These are phyloP conservation scores for Blera fallax DNA, from an alignment of 2,888 invertebrate species.

Conservation along the genomic window DNA sequence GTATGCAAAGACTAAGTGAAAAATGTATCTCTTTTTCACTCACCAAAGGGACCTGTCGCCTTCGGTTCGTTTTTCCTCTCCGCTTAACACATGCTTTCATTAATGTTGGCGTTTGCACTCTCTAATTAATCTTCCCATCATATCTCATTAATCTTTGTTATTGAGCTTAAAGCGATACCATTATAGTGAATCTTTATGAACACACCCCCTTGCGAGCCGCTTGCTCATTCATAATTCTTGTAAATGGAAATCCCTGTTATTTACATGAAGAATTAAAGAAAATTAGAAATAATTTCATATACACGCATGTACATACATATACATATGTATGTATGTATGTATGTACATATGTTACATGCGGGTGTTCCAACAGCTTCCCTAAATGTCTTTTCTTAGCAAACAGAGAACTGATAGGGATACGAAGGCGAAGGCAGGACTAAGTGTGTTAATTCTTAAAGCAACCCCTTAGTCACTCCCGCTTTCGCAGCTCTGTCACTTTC, in stretches of 20 bases:
- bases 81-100: conserved; percentile 42
- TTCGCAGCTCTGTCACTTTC: conserved; percentile 60
- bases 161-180: conserved; percentile 61
- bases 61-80: neutral
- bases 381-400: conserved; percentile 9
- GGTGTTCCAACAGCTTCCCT: conserved; percentile 9
- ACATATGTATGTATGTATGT: neutral
- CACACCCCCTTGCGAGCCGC: conserved; percentile 73
- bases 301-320: neutral
- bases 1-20: neutral
- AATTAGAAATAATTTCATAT: conserved; percentile 58
- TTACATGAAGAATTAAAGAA: conserved; percentile 67
- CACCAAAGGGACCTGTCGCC: neutral
- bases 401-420: neutral
- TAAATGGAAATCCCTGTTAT: conserved; percentile 49
- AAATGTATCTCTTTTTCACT: neutral
- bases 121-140: conserved; percentile 67
- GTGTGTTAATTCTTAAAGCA: conserved; percentile 60
- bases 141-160: conserved; percentile 71
- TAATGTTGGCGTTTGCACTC: conserved; percentile 52
- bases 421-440: conserved; percentile 26
- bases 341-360: conserved; percentile 13
- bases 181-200: conserved; percentile 75
- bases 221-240: conserved; percentile 25
- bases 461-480: conserved; percentile 61